These are phyloP conservation scores for Albula goreensis DNA, from an alignment of 2,113 vertebrate species.

Conservation along the genomic window DNA sequence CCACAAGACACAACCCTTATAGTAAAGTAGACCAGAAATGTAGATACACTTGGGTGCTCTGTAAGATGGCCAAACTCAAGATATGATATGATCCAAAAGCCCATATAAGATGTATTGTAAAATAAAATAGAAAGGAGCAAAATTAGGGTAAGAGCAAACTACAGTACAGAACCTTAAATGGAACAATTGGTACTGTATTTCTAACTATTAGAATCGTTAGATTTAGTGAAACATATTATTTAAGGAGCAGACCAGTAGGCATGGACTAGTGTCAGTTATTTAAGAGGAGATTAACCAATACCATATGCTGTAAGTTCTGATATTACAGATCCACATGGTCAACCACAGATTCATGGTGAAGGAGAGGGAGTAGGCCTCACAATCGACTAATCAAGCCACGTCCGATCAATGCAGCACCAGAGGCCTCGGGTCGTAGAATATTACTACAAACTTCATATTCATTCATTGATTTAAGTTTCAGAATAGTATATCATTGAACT, in stretches of 20 bases:
- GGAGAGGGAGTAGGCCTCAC: slow-evolving; percentile 53
- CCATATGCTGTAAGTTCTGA: slow-evolving; percentile 38
- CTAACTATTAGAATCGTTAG: not conserved
- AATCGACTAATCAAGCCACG: slow-evolving; percentile 69
- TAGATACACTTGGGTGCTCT: too few species aligned
- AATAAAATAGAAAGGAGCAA: slow-evolving; percentile 33
- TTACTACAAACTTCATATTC: slow-evolving; percentile 97
- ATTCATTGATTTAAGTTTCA: slow-evolving; percentile 97
- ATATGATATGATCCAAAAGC: slow-evolving; percentile 45
- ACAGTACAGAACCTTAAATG: not conserved
- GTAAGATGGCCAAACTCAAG: not conserved
- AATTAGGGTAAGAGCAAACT: not conserved
- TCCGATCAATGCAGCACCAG: slow-evolving; percentile 72
- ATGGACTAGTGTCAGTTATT: not conserved
- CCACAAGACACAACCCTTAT: not conserved
- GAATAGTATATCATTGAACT: slow-evolving; percentile 96
- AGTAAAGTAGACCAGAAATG: not conserved
- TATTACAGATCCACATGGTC: slow-evolving; percentile 45
- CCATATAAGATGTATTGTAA: slow-evolving; percentile 35
- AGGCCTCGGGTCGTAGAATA: slow-evolving; percentile 83
- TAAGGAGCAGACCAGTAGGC: not conserved
- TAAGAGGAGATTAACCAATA: not conserved
- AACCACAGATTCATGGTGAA: slow-evolving; percentile 47
- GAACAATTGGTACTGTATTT: not conserved
- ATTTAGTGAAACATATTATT: not conserved